These are phyloP conservation scores for Hyposoter didymator DNA, from an alignment of 2,888 invertebrate species.

Conservation along the genomic window DNA sequence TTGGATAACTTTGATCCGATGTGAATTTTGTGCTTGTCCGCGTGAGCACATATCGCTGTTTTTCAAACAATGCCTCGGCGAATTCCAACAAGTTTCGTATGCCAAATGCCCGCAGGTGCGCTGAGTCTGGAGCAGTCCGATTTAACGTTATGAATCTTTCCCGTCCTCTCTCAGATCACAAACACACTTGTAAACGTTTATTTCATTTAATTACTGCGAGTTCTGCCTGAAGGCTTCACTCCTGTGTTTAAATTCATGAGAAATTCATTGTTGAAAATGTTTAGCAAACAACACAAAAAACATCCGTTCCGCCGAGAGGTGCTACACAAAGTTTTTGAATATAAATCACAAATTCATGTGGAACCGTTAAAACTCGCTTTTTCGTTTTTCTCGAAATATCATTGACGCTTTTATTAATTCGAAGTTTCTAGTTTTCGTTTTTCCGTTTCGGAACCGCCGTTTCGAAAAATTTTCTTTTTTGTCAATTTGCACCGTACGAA, in stretches of 20 bases:
- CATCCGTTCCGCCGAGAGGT: background rate
- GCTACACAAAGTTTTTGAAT: background rate
- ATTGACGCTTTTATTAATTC: too few species aligned
- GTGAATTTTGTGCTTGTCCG: background rate
- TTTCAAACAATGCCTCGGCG: conserved; percentile 24
- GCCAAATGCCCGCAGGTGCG: conserved; percentile 8
- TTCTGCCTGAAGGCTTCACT: conserved; percentile 12
- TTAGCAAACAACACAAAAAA: background rate
- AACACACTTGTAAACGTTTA: conserved; percentile 34
- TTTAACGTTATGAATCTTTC: conserved; percentile 33
- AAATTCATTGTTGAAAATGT: background rate
- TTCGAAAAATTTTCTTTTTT: too few species aligned
- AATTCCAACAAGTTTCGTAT: conserved; percentile 26
- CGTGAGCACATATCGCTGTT: background rate
- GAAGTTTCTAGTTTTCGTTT: too few species aligned
- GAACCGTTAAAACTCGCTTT: background rate
- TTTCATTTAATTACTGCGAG: conserved; percentile 35
- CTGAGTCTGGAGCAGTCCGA: conserved; percentile 19
- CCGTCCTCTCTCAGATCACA: background rate
- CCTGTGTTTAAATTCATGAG: background rate
- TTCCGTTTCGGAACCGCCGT: too few species aligned
- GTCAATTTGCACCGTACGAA: too few species aligned
- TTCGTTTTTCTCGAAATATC: background rate
- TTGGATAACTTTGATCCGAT: background rate
- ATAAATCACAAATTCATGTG: background rate